A percentile compares a stretch with the other conserved stretches of the same genome.
Conservation (phyloP, 2,797 vertebrate species). For the Cuniculus paca region DNA sequence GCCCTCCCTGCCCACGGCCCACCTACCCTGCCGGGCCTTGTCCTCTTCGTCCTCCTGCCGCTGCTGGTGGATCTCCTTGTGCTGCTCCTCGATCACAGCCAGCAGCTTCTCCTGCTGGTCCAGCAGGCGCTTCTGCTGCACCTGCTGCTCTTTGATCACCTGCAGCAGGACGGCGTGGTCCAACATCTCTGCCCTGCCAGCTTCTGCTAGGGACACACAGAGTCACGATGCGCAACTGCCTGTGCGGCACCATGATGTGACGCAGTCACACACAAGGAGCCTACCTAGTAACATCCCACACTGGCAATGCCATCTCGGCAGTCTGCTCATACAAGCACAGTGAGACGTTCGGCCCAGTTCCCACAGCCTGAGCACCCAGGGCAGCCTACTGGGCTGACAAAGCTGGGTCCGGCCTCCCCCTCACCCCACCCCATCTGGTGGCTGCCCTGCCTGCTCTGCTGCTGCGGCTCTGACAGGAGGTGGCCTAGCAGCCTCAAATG, state of each 20-base stretch:
- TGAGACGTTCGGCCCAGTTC: background rate
- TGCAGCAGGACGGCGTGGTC: slow-evolving; percentile 95
- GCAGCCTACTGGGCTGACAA: background rate
- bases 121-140: slow-evolving; percentile 96
- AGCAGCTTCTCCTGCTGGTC: slow-evolving; percentile 98
- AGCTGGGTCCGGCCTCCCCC: background rate
- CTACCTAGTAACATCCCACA: background rate
- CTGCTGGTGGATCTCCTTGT: slow-evolving; percentile 98
- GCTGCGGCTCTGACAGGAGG: rapidly evolving
- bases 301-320: background rate
- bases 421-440: background rate
- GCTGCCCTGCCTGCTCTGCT: background rate
- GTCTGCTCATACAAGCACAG: too few species aligned
- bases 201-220: slow-evolving; percentile 86
- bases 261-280: too few species aligned
- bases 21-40: slow-evolving; percentile 77
- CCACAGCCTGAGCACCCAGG: background rate
- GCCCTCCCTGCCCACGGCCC: rapidly evolving
- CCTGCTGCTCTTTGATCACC: slow-evolving; percentile 98
- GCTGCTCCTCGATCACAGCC: slow-evolving; percentile 97
- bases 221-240: background rate
- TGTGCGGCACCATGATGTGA: rapidly evolving
- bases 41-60: slow-evolving; percentile 92
- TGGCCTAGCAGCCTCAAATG: background rate
- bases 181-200: slow-evolving; percentile 89